Percentiles rank a stretch among this genome's conserved stretches.
These are phyloP conservation scores for Augochlora pura DNA, from an alignment of 1,140 invertebrate genomes.

Conservation along the genomic window DNA sequence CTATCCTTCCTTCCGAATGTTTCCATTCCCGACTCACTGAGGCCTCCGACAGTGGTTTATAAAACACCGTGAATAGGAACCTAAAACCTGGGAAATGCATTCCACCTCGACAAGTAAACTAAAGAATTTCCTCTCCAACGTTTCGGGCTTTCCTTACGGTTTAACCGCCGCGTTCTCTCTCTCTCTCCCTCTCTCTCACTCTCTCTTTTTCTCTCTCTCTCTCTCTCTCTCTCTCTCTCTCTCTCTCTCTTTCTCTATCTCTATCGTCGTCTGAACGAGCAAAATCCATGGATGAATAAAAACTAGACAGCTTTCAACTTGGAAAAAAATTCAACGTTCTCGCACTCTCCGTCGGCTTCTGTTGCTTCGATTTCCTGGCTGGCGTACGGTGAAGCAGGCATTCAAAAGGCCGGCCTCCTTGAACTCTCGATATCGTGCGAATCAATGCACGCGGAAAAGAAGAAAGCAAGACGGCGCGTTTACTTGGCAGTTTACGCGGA, in stretches of 20 bases:
- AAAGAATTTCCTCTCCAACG: not conserved
- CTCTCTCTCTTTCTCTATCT: too few species aligned
- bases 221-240: too few species aligned
- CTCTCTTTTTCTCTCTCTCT: too few species aligned
- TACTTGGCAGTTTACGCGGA: too few species aligned
- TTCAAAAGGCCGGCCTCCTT: conserved; percentile 2
- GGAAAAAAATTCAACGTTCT: conserved; percentile 13
- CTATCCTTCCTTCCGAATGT: not conserved
- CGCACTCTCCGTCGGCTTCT: not conserved
- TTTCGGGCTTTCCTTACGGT: not conserved
- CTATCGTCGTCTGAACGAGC: not conserved
- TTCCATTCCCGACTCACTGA: not conserved
- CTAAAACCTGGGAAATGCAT: not conserved
- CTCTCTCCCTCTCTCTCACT: too few species aligned
- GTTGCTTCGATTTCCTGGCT: not conserved
- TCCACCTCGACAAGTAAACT: not conserved
- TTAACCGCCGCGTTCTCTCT: not conserved
- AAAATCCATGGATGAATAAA: conserved; percentile 14
- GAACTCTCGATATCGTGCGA: not conserved
- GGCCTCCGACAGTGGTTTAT: not conserved
- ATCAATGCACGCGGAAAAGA: not conserved
- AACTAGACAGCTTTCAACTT: conserved; percentile 17
- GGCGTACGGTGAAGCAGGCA: not conserved
- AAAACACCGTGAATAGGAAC: not conserved
- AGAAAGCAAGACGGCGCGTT: too few species aligned